phyloP scores from a whole-genome alignment of 2,113 vertebrate genomes.

The Channa argus region DNA sequence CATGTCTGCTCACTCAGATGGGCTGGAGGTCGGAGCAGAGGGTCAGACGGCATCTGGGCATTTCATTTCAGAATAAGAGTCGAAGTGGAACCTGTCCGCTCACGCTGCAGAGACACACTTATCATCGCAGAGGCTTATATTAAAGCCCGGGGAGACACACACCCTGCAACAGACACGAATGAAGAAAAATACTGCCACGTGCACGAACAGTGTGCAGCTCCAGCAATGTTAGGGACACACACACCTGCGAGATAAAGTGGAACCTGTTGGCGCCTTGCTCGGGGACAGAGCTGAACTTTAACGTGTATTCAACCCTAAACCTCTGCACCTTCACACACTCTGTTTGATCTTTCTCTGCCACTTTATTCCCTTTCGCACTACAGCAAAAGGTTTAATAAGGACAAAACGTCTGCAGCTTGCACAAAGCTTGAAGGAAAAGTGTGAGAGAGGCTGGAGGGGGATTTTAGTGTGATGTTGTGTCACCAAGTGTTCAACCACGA shows the following conservation, averaged over 20 bases:
- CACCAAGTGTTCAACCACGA: no score
- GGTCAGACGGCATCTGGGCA: conserved; percentile 22
- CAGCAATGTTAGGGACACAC: conserved; percentile 14
- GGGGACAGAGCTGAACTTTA: conserved; percentile 33
- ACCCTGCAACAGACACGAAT: background rate
- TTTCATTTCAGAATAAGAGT: conserved; percentile 48
- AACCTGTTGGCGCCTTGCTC: conserved; percentile 31
- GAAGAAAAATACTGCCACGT: background rate
- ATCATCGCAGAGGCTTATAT: conserved; percentile 44
- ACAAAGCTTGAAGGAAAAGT: no score
- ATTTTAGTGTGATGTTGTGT: no score
- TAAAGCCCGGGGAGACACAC: conserved; percentile 29
- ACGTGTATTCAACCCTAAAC: conserved; percentile 29
- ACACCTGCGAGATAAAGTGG: conserved; percentile 29
- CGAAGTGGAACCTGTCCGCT: conserved; percentile 28
- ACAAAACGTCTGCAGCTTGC: no score
- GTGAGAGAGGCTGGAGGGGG: no score
- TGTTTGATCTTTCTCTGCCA: background rate
- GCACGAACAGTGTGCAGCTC: background rate
- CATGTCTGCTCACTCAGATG: background rate
- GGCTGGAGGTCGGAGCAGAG: conserved; percentile 21
- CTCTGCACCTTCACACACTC: conserved; percentile 17
- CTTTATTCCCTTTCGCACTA: background rate
- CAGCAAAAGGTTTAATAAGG: background rate
- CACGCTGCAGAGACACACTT: conserved; percentile 34